Base-by-base conservation (phyloP, 1,140 invertebrate species). In the Drosophila pectinifera region DNA sequence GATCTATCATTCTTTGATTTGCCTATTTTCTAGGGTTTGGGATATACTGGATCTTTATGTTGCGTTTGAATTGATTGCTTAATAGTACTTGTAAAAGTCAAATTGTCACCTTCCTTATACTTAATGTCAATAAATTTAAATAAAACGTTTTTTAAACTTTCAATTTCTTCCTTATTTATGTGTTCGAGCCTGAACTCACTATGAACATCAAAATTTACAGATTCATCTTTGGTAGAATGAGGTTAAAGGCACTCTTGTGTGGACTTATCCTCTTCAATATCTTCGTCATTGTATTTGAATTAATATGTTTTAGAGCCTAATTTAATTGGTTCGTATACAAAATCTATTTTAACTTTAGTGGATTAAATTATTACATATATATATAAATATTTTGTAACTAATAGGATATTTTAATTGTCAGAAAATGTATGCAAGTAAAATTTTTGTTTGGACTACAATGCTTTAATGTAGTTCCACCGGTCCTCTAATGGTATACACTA, bases 61-160 rank as follows among this genome's bases (percentile, higher is more conserved):
- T 62, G 36, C 18, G 38, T 62, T 41, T 51, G 24, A 6, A 53
- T 53, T 7, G 22, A n/a, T 10, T 62, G 59, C 20, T 62, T 53
- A 16, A 62, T 42, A 24, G 59, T 62, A 49, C 46, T 53, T 18
- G 59, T 62, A 38, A 51, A 62, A 22, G 46, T 42, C 46, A 53
- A 62, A 62, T 62, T 62, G 6, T 62, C 59, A 62, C 48, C 24
- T 41, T 53, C 34, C 28, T 16, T 62, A n/a, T 48, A 61, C 45
- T 51, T 24, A 7, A 41, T 49, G 13, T 61, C 58, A 4, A 10
- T 24, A 61, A 41, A 61, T 26, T 49, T 46, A 20, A 24, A 20
- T 5, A 51, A 11, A n/a, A 61, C 2, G 24, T 51, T 61, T 10
- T 5, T 61, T 31, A 51, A 28, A 10, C 7, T 8, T 22, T 24